These are phyloP conservation scores for Liopterus haemorrhoidalis DNA, from an alignment of 2,888 invertebrate species.

Conservation along the genomic window DNA sequence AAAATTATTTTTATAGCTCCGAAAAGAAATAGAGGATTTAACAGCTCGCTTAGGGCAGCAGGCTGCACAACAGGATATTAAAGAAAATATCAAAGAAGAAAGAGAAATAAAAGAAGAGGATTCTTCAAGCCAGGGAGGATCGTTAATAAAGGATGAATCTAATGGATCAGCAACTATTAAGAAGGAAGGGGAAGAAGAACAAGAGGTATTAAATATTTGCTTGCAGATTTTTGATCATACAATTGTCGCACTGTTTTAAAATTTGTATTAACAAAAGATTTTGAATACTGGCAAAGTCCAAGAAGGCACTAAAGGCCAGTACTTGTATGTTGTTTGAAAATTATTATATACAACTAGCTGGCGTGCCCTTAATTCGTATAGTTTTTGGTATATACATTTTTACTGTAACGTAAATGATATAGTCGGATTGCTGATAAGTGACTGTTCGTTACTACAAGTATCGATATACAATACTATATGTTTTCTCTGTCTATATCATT, in stretches of 20 bases:
- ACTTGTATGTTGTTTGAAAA: too few species aligned
- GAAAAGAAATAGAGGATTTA: constrained; percentile 63
- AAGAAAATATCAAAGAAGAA: constrained; percentile 51
- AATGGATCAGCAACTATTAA: constrained; percentile 38
- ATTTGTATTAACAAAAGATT: background rate
- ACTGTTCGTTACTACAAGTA: too few species aligned
- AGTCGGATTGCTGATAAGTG: too few species aligned
- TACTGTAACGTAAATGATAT: too few species aligned
- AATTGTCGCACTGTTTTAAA: constrained; percentile 1
- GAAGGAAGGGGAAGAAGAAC: constrained; percentile 46
- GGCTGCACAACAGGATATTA: constrained; percentile 49
- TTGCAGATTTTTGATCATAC: constrained; percentile 16
- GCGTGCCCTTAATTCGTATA: constrained; percentile 5
- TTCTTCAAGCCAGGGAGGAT: constrained; percentile 39
- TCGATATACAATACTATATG: too few species aligned
- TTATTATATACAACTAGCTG: too few species aligned
- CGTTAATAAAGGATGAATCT: constrained; percentile 44
- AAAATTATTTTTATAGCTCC: constrained; percentile 56
- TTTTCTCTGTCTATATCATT: too few species aligned
- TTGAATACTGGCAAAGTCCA: constrained; percentile 5
- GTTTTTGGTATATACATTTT: too few species aligned
- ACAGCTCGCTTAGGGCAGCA: constrained; percentile 54
- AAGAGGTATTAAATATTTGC: constrained; percentile 38
- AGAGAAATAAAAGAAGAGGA: constrained; percentile 45
- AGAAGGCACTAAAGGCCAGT: constrained; percentile 32